Evolutionary conservation across 2,888 invertebrate species (phyloP).

Genomic region (Drosophila limbata): DNA sequence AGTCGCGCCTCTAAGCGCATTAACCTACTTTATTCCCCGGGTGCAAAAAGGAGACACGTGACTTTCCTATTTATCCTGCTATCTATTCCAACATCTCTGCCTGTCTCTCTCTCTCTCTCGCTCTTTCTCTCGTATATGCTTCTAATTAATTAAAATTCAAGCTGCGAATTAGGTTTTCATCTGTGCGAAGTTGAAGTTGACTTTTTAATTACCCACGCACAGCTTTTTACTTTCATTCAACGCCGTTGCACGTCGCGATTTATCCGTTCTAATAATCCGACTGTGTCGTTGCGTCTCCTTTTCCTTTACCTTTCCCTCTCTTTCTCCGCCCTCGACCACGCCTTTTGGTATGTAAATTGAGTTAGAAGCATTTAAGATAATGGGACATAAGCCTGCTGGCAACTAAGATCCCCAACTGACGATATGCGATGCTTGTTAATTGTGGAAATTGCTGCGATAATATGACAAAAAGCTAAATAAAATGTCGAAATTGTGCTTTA

Average conservation of each 20-base stretch:
- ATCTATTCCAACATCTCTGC: slow-evolving; percentile 4
- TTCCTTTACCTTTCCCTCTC: not conserved
- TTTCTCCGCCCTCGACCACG: slow-evolving; percentile 2
- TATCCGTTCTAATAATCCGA: slow-evolving; percentile 77
- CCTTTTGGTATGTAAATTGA: slow-evolving; percentile 63
- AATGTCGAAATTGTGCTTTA: not conserved
- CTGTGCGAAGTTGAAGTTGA: slow-evolving; percentile 35
- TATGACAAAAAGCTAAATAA: slow-evolving; percentile 22
- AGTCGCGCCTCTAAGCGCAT: slow-evolving; percentile 53
- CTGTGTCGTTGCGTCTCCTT: slow-evolving; percentile 3
- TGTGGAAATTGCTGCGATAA: slow-evolving; percentile 50
- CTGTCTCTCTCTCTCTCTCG: slow-evolving; percentile 18
- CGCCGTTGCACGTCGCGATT: slow-evolving; percentile 79
- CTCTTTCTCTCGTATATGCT: slow-evolving; percentile 33
- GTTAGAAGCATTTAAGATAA: slow-evolving; percentile 67
- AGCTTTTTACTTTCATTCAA: slow-evolving; percentile 79
- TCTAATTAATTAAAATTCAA: slow-evolving; percentile 81
- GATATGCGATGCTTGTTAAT: slow-evolving; percentile 49
- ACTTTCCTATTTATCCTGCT: slow-evolving; percentile 40
- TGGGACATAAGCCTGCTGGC: slow-evolving; percentile 49
- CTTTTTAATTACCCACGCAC: slow-evolving; percentile 81
- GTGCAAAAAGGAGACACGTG: slow-evolving; percentile 55
- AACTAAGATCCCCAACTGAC: slow-evolving; percentile 34
- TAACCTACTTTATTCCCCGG: slow-evolving; percentile 67
- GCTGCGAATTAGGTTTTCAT: slow-evolving; percentile 77